phyloP scores from a whole-genome alignment of 1,140 invertebrate genomes.

The Chrysoperla carnea region DNA sequence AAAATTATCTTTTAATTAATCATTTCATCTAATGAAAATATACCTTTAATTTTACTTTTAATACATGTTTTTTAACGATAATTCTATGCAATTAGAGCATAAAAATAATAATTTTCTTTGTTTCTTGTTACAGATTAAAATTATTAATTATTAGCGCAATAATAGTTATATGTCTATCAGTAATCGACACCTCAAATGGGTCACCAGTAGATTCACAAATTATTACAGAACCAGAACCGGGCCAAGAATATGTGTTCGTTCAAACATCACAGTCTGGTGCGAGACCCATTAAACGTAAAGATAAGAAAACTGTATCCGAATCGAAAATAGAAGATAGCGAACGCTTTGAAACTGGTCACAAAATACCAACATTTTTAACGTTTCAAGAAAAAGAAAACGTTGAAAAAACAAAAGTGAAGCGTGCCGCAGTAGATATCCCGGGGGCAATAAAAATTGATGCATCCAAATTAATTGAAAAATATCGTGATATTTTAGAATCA shows the following conservation, averaged over 20 bases:
- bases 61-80: no score
- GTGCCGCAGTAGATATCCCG: slow-evolving; percentile 5
- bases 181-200: no score
- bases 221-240: slow-evolving; percentile 15
- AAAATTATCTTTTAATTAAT: no score
- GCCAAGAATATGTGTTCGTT: slow-evolving; percentile 18
- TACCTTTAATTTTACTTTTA: no score
- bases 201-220: slow-evolving; percentile 8
- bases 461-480: slow-evolving; percentile 16
- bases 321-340: slow-evolving; percentile 7
- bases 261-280: slow-evolving; percentile 13
- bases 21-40: no score
- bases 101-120: slow-evolving; percentile 1
- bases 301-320: slow-evolving; percentile 8
- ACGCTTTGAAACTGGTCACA: slow-evolving; percentile 20
- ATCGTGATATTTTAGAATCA: slow-evolving; percentile 15
- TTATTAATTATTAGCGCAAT: background rate
- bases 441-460: slow-evolving; percentile 20
- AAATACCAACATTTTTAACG: slow-evolving; percentile 16
- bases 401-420: background rate
- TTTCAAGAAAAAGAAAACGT: background rate
- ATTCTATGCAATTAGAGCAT: no score
- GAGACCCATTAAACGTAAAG: slow-evolving; percentile 14
- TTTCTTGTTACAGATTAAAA: slow-evolving; percentile 13
- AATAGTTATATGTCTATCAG: no score